Evolutionary conservation across 2,888 invertebrate genomes (phyloP).

Genomic region (Xanthostigma xanthostigma): DNA sequence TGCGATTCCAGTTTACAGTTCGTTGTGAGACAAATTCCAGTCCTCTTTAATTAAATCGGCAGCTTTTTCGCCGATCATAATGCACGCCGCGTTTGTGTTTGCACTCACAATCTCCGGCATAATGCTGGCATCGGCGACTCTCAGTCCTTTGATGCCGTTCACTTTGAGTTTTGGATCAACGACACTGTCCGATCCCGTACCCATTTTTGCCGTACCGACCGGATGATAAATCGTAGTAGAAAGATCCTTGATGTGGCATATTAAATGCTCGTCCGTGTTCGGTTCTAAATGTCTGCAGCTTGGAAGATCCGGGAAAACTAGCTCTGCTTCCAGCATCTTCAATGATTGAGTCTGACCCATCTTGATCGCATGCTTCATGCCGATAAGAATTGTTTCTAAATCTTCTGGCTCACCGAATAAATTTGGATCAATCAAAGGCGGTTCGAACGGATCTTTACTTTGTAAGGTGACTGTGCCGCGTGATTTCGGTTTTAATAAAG

Average conservation of each 20-base stretch:
- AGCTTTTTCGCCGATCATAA: constrained; percentile 30
- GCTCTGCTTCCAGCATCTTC: constrained; percentile 22
- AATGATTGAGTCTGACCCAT: constrained; percentile 29
- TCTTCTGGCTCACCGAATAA: constrained; percentile 43
- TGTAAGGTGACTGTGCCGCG: constrained; percentile 37
- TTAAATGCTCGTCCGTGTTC: constrained; percentile 34
- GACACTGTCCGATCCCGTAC: constrained; percentile 33
- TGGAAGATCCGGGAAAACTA: constrained; percentile 23
- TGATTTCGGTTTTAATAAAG: constrained; percentile 28
- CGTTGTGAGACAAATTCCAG: constrained; percentile 5
- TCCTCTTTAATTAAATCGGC: constrained; percentile 23
- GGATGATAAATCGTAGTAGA: constrained; percentile 47
- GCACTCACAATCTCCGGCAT: constrained; percentile 36
- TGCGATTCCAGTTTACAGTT: too few relatives aligned
- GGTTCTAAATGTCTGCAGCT: constrained; percentile 24
- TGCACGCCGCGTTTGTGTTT: constrained; percentile 36
- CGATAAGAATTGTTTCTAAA: constrained; percentile 32
- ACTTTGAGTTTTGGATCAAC: constrained; percentile 35
- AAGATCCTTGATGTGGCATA: constrained; percentile 38
- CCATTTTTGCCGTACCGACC: constrained; percentile 57
- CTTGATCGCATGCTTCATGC: constrained; percentile 28
- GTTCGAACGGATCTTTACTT: constrained; percentile 37
- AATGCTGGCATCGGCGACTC: constrained; percentile 35
- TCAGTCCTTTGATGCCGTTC: constrained; percentile 34
- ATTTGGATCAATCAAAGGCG: constrained; percentile 45